Evolutionary conservation across 2,113 vertebrate genomes (phyloP), one percentile per base, ranked within the genome.

Genomic region (Peromyscus californicus): DNA sequence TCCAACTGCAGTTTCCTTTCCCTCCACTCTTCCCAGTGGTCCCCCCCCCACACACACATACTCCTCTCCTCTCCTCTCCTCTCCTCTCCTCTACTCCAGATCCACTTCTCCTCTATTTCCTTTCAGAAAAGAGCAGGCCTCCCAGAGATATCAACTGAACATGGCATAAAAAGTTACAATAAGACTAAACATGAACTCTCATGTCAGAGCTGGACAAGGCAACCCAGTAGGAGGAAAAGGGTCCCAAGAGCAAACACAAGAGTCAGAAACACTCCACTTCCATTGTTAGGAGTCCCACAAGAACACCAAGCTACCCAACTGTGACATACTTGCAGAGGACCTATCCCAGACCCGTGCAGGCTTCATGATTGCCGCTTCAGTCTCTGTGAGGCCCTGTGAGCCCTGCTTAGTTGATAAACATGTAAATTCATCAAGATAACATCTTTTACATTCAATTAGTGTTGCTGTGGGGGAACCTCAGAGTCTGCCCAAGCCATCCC

Each of bases 361-460:
- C 26, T 48, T 10, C 12, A 31, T 9, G 45, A 31, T 51, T 78
- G 15, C 75, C 45, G 3, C 76, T 51, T 51, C 16, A 31, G 29
- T 7, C 74, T 78, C 76, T 78, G 7, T 51, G 29, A 51, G 45
- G 29, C 3, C 29, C 2, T 51, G 19, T 33, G 45, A 51, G 31
- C 29, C 76, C 45, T 51, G 7, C 29, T 78, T 51, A 17, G 29
- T 51, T 31, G 29, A 51, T 79, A 79, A 51, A 33, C 45, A 65
- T 51, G 45, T 86, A 63, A 59, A 74, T 48, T 79, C 92, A 90
- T 65, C 15, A 92, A 24, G 16, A 92, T 61, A 61, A 88, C 61
- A 61, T 90, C 7, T 78, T 80, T 70, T 89, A 33, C 51, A 90
- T 63, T 26, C 86, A 70, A 65, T 16, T 70, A 70, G 17, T 19